Evolutionary conservation across 2,888 invertebrate species (phyloP).

Genomic region (Philopedon plagiatum): DNA sequence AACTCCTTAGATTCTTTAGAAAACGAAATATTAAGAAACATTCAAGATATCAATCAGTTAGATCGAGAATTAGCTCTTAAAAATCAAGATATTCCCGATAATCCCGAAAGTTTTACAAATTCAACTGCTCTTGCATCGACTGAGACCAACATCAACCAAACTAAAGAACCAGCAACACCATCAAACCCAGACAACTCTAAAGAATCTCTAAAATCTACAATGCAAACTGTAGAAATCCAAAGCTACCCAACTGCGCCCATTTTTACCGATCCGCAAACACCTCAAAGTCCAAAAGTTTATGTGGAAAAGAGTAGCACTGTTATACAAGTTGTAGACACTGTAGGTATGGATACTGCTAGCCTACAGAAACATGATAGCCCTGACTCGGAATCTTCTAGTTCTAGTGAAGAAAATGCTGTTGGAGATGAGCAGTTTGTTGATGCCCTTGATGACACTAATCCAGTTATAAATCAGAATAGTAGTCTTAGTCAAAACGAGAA

Average conservation of each 20-base stretch:
- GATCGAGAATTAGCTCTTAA: conserved; percentile 50
- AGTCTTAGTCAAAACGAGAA: not conserved
- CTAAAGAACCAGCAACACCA: not conserved
- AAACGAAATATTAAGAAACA: conserved; percentile 59
- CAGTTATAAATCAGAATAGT: not conserved
- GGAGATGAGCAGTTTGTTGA: conserved; percentile 57
- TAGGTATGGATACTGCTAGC: conserved; percentile 45
- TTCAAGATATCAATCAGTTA: conserved; percentile 59
- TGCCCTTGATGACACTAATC: conserved; percentile 54
- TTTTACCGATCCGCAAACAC: conserved; percentile 19
- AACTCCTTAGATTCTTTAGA: conserved; percentile 56
- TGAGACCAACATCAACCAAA: not conserved
- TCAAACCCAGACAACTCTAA: too few species aligned
- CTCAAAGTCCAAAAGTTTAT: conserved; percentile 59
- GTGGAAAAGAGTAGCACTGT: conserved; percentile 67
- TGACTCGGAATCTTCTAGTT: conserved; percentile 37
- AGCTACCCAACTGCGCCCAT: conserved; percentile 15
- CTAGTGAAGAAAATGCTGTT: conserved; percentile 32
- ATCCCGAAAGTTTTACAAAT: not conserved
- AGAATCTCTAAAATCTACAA: conserved; percentile 2
- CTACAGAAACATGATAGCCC: conserved; percentile 24
- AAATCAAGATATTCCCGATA: conserved; percentile 18
- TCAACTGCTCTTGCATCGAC: not conserved
- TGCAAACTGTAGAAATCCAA: conserved; percentile 16
- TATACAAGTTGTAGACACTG: conserved; percentile 63